Evolutionary conservation across 2,113 vertebrate genomes (phyloP).

Genomic region (Dipodomys ordii): DNA sequence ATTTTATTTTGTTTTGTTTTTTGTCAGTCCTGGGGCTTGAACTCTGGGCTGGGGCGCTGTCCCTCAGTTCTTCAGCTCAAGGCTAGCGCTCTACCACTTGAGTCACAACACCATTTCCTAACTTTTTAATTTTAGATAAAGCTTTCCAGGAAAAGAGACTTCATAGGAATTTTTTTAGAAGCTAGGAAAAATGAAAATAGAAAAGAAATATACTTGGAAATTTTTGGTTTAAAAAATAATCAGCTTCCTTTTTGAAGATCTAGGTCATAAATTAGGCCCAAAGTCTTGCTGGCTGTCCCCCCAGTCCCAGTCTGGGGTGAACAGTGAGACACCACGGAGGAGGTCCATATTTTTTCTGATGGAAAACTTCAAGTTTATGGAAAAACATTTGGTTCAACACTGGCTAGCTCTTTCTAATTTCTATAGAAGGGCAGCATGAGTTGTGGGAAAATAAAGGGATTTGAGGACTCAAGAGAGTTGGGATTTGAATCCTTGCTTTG

Average conservation of each 20-base stretch:
- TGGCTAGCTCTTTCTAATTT: background rate
- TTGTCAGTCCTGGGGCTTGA: no score
- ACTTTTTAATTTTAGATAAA: conserved; percentile 19
- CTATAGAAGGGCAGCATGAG: background rate
- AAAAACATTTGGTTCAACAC: conserved; percentile 4
- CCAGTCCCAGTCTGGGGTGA: background rate
- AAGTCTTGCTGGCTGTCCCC: background rate
- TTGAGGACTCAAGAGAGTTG: background rate
- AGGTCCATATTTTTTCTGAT: background rate
- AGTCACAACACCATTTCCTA: no score
- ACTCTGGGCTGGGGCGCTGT: no score
- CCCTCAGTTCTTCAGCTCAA: no score
- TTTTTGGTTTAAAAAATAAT: conserved; percentile 15
- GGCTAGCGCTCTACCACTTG: no score
- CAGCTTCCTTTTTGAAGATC: conserved; percentile 28
- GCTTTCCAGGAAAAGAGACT: conserved; percentile 17
- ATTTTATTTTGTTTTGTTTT: no score
- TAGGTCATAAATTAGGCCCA: background rate
- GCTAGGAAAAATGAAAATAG: background rate
- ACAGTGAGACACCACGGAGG: background rate
- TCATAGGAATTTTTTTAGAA: background rate
- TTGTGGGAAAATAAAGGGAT: background rate
- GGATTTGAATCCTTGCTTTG: background rate
- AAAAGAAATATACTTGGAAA: conserved; percentile 25
- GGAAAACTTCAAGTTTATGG: background rate